Percentiles rank a stretch among this genome's conserved stretches.
Conservation (phyloP, 2,797 vertebrate genomes). For the Sebastiscus tertius region DNA sequence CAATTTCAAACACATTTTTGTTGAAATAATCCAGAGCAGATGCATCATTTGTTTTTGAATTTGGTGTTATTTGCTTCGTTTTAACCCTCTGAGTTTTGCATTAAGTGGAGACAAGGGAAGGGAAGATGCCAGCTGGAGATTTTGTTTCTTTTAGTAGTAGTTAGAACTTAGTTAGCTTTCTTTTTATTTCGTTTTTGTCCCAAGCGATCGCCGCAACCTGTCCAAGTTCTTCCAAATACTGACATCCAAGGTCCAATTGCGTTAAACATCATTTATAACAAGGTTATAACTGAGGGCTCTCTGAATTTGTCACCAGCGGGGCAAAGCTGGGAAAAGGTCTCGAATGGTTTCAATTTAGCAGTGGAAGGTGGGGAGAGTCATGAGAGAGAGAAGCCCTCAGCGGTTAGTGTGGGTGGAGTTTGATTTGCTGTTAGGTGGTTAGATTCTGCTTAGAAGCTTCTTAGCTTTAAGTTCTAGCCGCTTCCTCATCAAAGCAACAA, state of each 20-base stretch:
- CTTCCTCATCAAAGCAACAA: constrained; percentile 61
- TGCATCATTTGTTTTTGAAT: constrained; percentile 35
- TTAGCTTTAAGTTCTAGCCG: constrained; percentile 36
- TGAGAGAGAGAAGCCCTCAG: constrained; percentile 73
- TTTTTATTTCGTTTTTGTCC: constrained; percentile 48
- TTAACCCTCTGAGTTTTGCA: constrained; percentile 86
- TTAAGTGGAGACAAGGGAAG: constrained; percentile 4
- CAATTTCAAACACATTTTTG: constrained; percentile 30
- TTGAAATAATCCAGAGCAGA: constrained; percentile 38
- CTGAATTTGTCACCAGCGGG: constrained; percentile 47
- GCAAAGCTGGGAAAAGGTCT: background rate
- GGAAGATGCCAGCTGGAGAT: constrained; percentile 1
- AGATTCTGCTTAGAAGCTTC: constrained; percentile 76
- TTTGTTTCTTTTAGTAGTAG: constrained; percentile 49
- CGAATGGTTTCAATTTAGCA: constrained; percentile 26
- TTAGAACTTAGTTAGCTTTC: constrained; percentile 73
- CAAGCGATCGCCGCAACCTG: constrained; percentile 49
- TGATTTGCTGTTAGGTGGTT: constrained; percentile 85
- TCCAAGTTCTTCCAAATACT: constrained; percentile 78
- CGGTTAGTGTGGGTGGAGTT: constrained; percentile 79
- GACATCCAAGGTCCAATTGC: constrained; percentile 55
- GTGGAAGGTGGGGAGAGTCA: background rate
- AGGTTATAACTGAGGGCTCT: constrained; percentile 83
- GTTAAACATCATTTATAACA: constrained; percentile 78
- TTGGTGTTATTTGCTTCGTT: constrained; percentile 63